Base-by-base conservation (phyloP, 2,888 invertebrate species). In the Ornithoptera priamus region DNA sequence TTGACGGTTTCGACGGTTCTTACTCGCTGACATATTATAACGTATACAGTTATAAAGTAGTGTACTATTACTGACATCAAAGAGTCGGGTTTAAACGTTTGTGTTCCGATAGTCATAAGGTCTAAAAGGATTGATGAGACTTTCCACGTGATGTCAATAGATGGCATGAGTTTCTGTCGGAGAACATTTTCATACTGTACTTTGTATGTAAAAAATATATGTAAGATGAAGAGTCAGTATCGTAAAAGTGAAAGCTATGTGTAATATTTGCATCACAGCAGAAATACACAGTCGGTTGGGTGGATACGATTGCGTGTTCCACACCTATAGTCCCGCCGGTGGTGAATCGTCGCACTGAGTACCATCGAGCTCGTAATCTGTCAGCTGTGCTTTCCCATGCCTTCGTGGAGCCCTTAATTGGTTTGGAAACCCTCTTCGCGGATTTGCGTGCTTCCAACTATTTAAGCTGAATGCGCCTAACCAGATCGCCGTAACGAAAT, bases 371-470 rank as follows among this genome's bases (percentile, higher is more conserved):
- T 87, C 87, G 84, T 87, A 87, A 88, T 85, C 86, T 83, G 81
- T 83, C 92, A 90, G 88, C 87, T 92, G 92, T 75, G 70, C 81
- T 83, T 86, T 92, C 92, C 90, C 92, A 92, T 85, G 90, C 81
- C 87, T 90, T 88, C 89, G 88, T 89, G 90, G 82, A 88, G 81
- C 84, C 90, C 90, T 89, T 92, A 92, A 92, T 92, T 92, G 91
- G 92, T 89, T 89, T 84, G 86, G 89, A 90, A 89, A 82, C 90
- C 90, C 91, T 90, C 92, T 90, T 89, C 88, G 89, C 85, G 78
- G 81, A 85, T 80, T 91, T 78, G 87, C 91, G 90, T 90, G 92
- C 86, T 81, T 77, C 74, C 78, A 77, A 80, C 88, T 88, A 87
- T 90, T 92, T 91, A 90, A 85, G 80, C 85, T 77, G 82, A 80